Base-by-base conservation (phyloP, 2,113 vertebrate genomes). In the Ageneiosus marmoratus region DNA sequence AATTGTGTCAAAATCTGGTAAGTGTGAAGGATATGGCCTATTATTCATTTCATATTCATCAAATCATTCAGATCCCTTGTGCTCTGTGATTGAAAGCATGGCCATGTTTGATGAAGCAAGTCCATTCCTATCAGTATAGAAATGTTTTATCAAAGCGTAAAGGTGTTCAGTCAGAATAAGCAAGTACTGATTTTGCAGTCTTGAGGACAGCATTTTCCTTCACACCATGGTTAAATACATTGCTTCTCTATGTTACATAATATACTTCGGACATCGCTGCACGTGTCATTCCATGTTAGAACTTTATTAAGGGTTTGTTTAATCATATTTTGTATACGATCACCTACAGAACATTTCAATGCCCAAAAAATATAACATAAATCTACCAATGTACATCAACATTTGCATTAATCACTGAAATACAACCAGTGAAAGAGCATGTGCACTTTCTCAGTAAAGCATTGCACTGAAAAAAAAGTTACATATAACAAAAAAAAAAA, bases 291-390 rank as follows among this genome's bases (percentile, higher is more conserved):
- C 1, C 27, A 48, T 22, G 24, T 48, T 46, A 24, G 50, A 74
- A 50, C 22, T 82, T 82, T 82, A 82, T 82, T 76, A 37, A 60
- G 3, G 18, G 29, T 74, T 58, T 65, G 32, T 69, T 50, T 41
- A 83, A 83, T 75, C 18, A 22, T 32, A 3, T 29, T 75, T 32
- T 51, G 16, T 50, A n/a, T 37, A 15, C 51, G 83, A 58, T 32
- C 20, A 20, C 50, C 20, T 62, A 73, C 63, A 63, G 58, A 50
- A 86, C n/a, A 84, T 55, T 63, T 41, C 80, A 88, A 82, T 86
- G 85, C 87, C 80, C 70, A 79, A 48, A 76, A 46, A 84, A 79
- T n/a, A 48, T 24, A 65, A 70, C 22, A 60, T 32, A 74, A 34
- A 65, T 69, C 41, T 58, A 27, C 13, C n/a, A 79, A 18, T 48